Evolutionary conservation across 2,888 invertebrate genomes (phyloP), one percentile per base, ranked within the genome.

Genomic region (Drosophila lacicola): DNA sequence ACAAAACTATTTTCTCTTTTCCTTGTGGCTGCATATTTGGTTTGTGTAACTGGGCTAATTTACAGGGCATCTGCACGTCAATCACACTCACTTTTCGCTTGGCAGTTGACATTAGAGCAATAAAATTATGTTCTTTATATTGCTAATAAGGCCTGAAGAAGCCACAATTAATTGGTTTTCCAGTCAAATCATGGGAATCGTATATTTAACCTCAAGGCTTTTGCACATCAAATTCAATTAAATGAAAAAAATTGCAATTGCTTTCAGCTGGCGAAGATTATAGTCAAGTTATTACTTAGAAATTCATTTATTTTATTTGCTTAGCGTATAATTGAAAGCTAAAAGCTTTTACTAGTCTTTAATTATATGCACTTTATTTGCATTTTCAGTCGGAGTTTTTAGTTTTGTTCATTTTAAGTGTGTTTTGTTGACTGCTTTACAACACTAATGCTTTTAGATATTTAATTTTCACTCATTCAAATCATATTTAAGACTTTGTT

Each of bases 111-210:
- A 21, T 37, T 17, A 37, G 10, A 33, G 42, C 54, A 19, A 10
- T 29, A 17, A n/a, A 42, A 17, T 49, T 47, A 37, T 29, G 37
- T 29, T 25, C 17, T 37, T 49, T 17, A 13, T 37, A 57, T 49
- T 39, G 49, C 56, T 57, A 57, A 49, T 57, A 39, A 25, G 25
- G 56, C 49, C 56, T 17, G n/a, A 17, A 57, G 50, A 37, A 37
- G 25, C 37, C 25, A 29, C 37, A 57, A 34, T 25, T 37, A 57
- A 57, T 49, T 57, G 49, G 49, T 49, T 57, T 37, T 25, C 37
- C 34, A 37, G 14, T 47, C 4, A 34, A 34, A 21, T 33, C 21
- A 42, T 34, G n/a, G 44, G 14, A 34, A 44, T 36, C 5, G 14
- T 5, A 25, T 2, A 46, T 46, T 36, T n/a, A 17, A 49, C 25